These are phyloP conservation scores for Atopsyche davidsoni DNA, from an alignment of 1,140 invertebrate genomes.

Conservation along the genomic window DNA sequence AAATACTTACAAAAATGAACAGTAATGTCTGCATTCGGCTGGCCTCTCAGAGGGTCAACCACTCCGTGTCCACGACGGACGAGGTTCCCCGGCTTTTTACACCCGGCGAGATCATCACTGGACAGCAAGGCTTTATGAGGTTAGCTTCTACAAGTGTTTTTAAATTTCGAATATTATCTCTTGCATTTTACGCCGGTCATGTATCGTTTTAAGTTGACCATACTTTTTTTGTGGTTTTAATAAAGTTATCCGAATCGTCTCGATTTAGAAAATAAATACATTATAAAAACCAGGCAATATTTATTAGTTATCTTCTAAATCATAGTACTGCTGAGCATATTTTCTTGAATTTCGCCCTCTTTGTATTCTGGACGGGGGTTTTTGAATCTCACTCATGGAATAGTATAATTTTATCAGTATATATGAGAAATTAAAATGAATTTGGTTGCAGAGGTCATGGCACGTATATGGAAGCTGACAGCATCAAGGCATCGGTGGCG, in stretches of 20 bases:
- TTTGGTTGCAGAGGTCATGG: conserved; percentile 82
- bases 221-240: conserved; percentile 1
- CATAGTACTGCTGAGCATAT: too few species aligned
- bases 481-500: conserved; percentile 85
- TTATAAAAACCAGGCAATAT: too few species aligned
- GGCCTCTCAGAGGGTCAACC: conserved; percentile 52
- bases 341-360: too few species aligned
- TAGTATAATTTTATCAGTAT: too few species aligned
- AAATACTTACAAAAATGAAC: neutral
- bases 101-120: conserved; percentile 79
- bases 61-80: conserved; percentile 50
- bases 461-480: conserved; percentile 80
- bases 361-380: too few species aligned
- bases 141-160: too few species aligned
- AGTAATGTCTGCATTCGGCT: conserved; percentile 37
- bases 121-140: conserved; percentile 81
- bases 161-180: too few species aligned
- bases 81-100: conserved; percentile 67
- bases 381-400: too few species aligned
- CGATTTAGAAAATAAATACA: too few species aligned
- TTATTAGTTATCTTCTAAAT: too few species aligned
- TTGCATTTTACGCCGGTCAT: too few species aligned
- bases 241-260: conserved; percentile 1
- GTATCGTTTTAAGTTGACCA: too few species aligned
- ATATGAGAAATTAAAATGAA: neutral